Evolutionary conservation across 2,888 invertebrate species (phyloP).

Genomic region (Blera fallax): DNA sequence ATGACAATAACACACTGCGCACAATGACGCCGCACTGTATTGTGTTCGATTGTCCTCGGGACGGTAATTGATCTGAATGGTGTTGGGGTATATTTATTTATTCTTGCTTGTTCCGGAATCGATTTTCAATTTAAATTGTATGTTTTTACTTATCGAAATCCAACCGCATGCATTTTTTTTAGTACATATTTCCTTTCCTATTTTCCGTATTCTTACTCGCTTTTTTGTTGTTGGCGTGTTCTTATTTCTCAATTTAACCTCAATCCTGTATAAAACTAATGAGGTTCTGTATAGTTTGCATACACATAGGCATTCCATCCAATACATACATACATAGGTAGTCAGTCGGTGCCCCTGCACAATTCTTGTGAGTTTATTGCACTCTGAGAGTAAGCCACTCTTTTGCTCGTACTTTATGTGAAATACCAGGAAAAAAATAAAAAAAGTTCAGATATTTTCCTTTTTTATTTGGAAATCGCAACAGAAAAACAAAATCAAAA

Average conservation of each 20-base stretch:
- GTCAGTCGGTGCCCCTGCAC: slow-evolving; percentile 31
- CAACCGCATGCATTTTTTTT: not conserved
- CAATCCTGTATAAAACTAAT: slow-evolving; percentile 43
- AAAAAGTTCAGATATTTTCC: slow-evolving; percentile 23
- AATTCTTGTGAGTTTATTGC: slow-evolving; percentile 68
- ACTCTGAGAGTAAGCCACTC: slow-evolving; percentile 41
- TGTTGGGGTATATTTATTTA: not conserved
- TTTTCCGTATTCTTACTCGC: not conserved
- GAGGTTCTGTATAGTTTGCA: slow-evolving; percentile 38
- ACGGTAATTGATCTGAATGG: slow-evolving; percentile 29
- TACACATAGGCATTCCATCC: not conserved
- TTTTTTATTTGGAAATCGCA: slow-evolving; percentile 33
- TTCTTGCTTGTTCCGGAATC: slow-evolving; percentile 24
- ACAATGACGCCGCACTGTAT: not conserved
- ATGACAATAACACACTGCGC: slow-evolving; percentile 35
- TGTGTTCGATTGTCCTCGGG: slow-evolving; percentile 16
- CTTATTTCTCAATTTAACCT: slow-evolving; percentile 44
- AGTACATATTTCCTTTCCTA: not conserved
- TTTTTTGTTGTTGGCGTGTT: not conserved
- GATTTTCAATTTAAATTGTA: not conserved
- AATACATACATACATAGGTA: not conserved
- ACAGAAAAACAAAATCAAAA: not conserved
- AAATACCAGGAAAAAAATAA: slow-evolving; percentile 27
- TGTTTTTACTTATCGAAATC: not conserved
- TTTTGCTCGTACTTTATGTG: slow-evolving; percentile 47